Evolutionary conservation across 2,797 vertebrate genomes (phyloP).

Genomic region (Cynopterus sphinx): DNA sequence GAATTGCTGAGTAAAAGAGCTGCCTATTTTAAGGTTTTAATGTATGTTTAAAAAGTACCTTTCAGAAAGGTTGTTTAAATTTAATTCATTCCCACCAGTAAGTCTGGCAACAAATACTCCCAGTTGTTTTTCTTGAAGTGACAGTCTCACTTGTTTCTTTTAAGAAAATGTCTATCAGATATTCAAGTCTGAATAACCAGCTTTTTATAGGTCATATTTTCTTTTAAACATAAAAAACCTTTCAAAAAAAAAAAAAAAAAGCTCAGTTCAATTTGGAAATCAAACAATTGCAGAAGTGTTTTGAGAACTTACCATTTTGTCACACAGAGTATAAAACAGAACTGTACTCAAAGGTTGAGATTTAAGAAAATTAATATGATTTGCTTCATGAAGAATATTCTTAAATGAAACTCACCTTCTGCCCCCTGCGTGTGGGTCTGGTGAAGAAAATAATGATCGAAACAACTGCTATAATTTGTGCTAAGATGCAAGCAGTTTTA

Average conservation of each 20-base stretch:
- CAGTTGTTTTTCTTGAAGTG: neutral
- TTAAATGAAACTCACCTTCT: neutral
- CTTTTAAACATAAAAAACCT: neutral
- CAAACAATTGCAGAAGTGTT: neutral
- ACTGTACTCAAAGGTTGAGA: neutral
- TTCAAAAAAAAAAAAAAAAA: neutral
- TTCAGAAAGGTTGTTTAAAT: neutral
- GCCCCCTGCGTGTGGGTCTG: fast-evolving
- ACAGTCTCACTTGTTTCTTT: neutral
- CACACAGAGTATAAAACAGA: neutral
- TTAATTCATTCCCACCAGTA: constrained; percentile 12
- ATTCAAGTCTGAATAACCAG: neutral
- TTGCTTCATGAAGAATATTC: neutral
- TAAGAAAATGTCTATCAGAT: neutral
- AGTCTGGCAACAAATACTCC: neutral
- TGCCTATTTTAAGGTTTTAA: neutral
- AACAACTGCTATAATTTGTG: neutral
- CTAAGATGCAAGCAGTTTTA: neutral
- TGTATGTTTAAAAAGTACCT: neutral
- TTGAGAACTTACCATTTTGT: constrained; percentile 21
- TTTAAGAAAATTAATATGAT: constrained; percentile 14
- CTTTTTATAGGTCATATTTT: neutral
- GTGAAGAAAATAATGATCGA: neutral
- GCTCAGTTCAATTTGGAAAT: neutral
- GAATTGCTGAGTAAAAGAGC: neutral